phyloP scores from a whole-genome alignment of 2,888 invertebrate genomes.

The Panopea generosa region DNA sequence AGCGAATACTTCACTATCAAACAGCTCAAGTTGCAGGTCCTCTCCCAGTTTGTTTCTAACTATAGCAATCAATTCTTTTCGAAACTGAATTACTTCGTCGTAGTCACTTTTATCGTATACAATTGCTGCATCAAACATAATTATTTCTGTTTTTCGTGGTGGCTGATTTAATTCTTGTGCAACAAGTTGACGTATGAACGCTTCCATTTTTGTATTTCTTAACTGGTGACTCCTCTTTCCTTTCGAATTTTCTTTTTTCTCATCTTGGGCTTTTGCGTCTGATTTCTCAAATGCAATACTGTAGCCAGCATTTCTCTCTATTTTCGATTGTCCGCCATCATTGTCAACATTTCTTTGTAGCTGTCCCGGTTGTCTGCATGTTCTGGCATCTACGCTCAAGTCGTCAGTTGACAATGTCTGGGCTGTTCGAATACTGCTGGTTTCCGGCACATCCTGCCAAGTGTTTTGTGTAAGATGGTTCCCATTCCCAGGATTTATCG shows the following conservation, averaged over 20 bases:
- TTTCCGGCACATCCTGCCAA: too few relatives aligned
- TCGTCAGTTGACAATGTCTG: slow-evolving; percentile 16
- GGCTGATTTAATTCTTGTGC: not conserved
- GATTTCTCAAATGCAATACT: too few relatives aligned
- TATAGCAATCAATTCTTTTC: slow-evolving; percentile 15
- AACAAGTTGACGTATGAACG: slow-evolving; percentile 17
- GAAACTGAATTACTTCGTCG: slow-evolving; percentile 32
- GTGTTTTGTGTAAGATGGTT: too few relatives aligned
- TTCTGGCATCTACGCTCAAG: slow-evolving; percentile 12
- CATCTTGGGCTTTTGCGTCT: not conserved
- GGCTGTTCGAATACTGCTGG: too few relatives aligned
- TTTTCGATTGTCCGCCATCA: too few relatives aligned
- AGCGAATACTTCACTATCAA: slow-evolving; percentile 44
- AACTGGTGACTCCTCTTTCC: not conserved
- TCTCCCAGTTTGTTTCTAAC: slow-evolving; percentile 3
- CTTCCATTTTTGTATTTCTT: not conserved
- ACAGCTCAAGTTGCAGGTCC: slow-evolving; percentile 44
- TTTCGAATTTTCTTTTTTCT: not conserved
- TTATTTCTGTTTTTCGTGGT: not conserved
- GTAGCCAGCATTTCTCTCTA: too few relatives aligned
- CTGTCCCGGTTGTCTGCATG: slow-evolving; percentile 4
- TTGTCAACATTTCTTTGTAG: too few relatives aligned
- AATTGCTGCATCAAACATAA: slow-evolving; percentile 52
- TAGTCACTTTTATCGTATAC: slow-evolving; percentile 52
- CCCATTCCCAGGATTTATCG: too few relatives aligned